Percentiles rank a stretch among this genome's conserved stretches.
phyloP scores from a whole-genome alignment of 2,888 invertebrate species.

The Coelinius sp. region DNA sequence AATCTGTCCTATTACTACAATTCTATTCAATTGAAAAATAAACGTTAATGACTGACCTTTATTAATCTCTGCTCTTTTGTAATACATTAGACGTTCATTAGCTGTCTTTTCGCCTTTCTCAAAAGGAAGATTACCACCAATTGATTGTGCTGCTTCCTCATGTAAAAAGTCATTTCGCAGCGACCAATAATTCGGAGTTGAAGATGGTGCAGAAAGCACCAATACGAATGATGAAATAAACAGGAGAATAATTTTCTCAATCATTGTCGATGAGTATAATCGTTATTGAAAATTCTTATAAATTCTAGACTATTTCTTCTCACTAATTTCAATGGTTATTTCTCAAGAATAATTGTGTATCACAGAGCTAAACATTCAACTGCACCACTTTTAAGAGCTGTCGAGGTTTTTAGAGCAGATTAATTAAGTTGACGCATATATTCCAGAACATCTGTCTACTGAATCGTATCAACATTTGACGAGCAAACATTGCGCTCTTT shows the following conservation, averaged over 20 bases:
- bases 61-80: constrained; percentile 74
- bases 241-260: background rate
- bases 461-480: background rate
- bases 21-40: background rate
- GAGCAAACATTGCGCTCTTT: background rate
- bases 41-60: constrained; percentile 66
- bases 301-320: background rate
- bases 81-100: constrained; percentile 75
- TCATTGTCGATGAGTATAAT: background rate
- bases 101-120: constrained; percentile 72
- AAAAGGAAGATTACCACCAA: constrained; percentile 73
- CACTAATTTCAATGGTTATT: background rate
- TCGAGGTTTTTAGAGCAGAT: background rate
- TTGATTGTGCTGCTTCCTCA: constrained; percentile 69
- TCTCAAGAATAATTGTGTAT: background rate
- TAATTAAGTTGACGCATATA: background rate
- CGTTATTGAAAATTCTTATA: background rate
- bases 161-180: constrained; percentile 71
- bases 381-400: background rate
- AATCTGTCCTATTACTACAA: background rate
- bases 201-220: constrained; percentile 56
- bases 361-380: background rate
- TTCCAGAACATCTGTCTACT: background rate
- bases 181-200: constrained; percentile 52
- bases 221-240: background rate